Evolutionary conservation across 2,888 invertebrate genomes (phyloP).

Genomic region (Neoaliturus tenellus): DNA sequence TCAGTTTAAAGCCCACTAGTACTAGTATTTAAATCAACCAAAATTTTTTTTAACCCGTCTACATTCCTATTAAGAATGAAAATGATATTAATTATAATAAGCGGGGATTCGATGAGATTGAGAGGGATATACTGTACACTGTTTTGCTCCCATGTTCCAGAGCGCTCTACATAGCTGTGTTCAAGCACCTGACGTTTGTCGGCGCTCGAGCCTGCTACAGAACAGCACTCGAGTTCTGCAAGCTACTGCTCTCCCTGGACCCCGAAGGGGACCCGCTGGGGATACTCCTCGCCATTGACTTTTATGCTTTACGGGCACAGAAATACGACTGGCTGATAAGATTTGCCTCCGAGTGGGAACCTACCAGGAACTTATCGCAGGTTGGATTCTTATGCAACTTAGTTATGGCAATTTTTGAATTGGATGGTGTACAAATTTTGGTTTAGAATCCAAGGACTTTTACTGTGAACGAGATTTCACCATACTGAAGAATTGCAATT

Average conservation of each 20-base stretch:
- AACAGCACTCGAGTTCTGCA: conserved; percentile 92
- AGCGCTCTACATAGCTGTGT: conserved; percentile 86
- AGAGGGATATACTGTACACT: too few relatives aligned
- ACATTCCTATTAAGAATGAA: too few relatives aligned
- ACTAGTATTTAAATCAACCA: too few relatives aligned
- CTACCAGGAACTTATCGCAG: conserved; percentile 65
- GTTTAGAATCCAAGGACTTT: too few relatives aligned
- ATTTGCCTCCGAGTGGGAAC: conserved; percentile 66
- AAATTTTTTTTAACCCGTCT: too few relatives aligned
- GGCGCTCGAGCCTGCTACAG: conserved; percentile 88
- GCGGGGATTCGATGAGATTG: too few relatives aligned
- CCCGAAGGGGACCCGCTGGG: conserved; percentile 86
- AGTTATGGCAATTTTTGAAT: too few relatives aligned
- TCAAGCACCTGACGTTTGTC: conserved; percentile 87
- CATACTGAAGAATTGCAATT: too few relatives aligned
- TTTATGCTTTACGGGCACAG: conserved; percentile 85
- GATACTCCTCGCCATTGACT: conserved; percentile 86
- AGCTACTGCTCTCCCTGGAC: conserved; percentile 86
- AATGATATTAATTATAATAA: too few relatives aligned
- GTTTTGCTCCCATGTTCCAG: conserved; percentile 79
- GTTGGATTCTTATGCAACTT: conserved; percentile 57
- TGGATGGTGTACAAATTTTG: too few relatives aligned
- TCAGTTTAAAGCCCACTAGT: too few relatives aligned
- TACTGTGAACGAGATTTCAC: too few relatives aligned
- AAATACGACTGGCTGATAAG: conserved; percentile 82